These are phyloP conservation scores for Galemys pyrenaicus DNA, from an alignment of 2,113 vertebrate species.

Conservation along the genomic window DNA sequence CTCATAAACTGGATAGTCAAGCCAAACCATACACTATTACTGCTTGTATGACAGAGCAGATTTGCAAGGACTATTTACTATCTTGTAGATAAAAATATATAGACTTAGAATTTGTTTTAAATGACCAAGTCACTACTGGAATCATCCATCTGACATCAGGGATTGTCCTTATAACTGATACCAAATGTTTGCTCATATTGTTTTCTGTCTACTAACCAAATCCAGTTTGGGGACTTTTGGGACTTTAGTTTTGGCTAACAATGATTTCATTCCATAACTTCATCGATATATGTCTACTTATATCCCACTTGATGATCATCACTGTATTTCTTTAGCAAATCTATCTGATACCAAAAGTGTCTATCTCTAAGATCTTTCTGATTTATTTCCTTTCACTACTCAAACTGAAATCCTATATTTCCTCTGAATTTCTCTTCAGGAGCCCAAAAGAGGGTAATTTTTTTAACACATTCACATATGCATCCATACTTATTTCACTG, in stretches of 20 bases:
- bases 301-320: constrained; percentile 16
- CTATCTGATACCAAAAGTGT: not conserved
- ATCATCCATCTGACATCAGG: not conserved
- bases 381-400: not conserved
- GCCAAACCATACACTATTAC: not conserved
- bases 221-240: not conserved
- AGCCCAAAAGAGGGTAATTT: not conserved
- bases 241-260: not conserved
- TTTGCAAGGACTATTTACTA: constrained; percentile 11
- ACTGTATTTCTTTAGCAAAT: fast-evolving
- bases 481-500: not conserved
- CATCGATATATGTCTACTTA: not conserved
- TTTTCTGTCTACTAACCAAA: not conserved
- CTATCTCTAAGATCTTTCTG: not conserved
- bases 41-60: not conserved
- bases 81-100: not conserved
- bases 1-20: not conserved
- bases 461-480: constrained; percentile 10
- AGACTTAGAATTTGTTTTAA: not conserved
- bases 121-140: not conserved
- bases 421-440: not conserved
- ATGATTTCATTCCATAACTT: not conserved
- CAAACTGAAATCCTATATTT: not conserved
- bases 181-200: not conserved
- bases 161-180: not conserved